Conservation (phyloP, 2,888 invertebrate genomes). For the Drosophila leonis region DNA sequence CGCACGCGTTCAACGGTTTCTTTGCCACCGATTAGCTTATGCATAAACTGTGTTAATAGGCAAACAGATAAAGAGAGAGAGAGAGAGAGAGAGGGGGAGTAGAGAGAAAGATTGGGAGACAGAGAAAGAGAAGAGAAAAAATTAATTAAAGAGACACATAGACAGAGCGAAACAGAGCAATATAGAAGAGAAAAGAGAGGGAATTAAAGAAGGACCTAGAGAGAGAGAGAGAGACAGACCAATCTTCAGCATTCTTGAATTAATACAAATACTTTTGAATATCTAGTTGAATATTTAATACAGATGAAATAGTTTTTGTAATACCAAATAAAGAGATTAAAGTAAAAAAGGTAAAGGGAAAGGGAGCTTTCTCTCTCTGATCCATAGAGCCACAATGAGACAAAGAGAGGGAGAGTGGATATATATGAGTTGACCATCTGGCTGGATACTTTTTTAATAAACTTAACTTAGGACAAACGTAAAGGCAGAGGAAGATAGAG, state of each 20-base stretch:
- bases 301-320: too few species aligned
- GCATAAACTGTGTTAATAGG: constrained; percentile 5
- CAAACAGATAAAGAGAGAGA: neutral
- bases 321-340: neutral
- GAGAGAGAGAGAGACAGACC: neutral
- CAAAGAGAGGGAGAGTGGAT: too few species aligned
- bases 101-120: neutral
- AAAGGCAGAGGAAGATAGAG: neutral
- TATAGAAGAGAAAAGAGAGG: neutral
- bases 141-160: neutral
- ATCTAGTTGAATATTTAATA: too few species aligned
- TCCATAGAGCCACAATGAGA: too few species aligned
- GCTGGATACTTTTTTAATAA: too few species aligned
- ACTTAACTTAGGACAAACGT: too few species aligned
- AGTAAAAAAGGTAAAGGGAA: neutral
- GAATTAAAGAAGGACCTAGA: neutral
- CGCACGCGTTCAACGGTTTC: constrained; percentile 38
- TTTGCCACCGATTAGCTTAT: constrained; percentile 1
- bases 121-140: neutral
- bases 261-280: neutral
- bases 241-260: neutral
- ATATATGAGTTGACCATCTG: too few species aligned
- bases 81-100: neutral
- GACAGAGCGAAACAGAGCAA: neutral
- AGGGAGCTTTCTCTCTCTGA: too few species aligned